Evolutionary conservation across 2,888 invertebrate species (phyloP).

Genomic region (Acronicta alni): DNA sequence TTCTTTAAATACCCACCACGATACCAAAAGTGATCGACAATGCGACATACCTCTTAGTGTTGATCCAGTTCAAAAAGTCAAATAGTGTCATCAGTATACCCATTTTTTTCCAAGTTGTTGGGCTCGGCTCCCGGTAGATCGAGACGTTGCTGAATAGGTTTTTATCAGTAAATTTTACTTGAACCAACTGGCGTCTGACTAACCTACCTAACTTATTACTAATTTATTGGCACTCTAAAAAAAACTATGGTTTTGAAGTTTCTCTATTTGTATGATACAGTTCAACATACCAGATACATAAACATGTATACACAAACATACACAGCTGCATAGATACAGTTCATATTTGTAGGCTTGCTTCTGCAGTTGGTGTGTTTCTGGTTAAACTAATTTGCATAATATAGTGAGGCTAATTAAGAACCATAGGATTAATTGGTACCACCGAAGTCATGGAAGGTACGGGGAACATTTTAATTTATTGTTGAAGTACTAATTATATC

Average conservation of each 20-base stretch:
- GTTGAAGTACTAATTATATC: neutral
- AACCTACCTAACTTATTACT: neutral
- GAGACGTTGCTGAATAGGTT: slow-evolving; percentile 1
- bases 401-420: slow-evolving; percentile 1
- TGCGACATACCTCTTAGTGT: neutral
- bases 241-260: no score
- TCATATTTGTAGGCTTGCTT: no score
- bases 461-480: neutral
- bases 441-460: neutral
- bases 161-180: neutral
- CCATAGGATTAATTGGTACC: neutral
- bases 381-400: no score
- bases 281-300: no score
- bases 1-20: no score
- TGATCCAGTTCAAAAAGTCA: slow-evolving; percentile 4
- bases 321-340: no score
- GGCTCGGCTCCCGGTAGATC: neutral
- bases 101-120: neutral
- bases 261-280: no score
- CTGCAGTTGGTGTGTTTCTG: neutral
- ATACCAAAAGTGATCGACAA: neutral
- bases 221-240: no score
- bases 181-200: neutral
- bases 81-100: neutral
- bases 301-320: no score